phyloP scores from a whole-genome alignment of 53 echinoderm and acorn worm species.

The Holothuria scabra region DNA sequence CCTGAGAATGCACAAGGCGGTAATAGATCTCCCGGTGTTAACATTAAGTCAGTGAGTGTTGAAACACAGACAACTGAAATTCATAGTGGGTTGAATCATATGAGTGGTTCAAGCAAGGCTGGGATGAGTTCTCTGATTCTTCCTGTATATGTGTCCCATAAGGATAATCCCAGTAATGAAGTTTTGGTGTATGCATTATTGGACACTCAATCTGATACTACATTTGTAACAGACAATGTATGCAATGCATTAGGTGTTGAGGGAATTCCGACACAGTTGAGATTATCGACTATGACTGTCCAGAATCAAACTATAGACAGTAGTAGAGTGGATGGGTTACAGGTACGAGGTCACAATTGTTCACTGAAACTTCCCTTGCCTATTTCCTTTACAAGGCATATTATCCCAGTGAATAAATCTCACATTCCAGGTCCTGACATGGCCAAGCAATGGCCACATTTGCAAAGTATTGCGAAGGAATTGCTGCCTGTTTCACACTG shows the following conservation, averaged over 20 bases:
- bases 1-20: no score
- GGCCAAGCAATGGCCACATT: neutral
- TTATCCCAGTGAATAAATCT: neutral
- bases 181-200: neutral
- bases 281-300: conserved; percentile 12
- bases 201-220: conserved; percentile 23
- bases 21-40: no score
- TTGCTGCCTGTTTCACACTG: neutral
- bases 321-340: neutral
- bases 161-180: neutral
- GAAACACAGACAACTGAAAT: no score
- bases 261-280: no score
- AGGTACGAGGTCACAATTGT: neutral
- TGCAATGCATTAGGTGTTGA: neutral
- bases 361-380: neutral
- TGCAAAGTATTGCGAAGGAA: neutral
- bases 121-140: no score
- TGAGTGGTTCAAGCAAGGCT: no score
- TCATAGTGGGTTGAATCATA: no score
- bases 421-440: neutral
- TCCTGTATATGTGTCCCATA: no score
- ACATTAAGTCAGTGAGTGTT: no score
- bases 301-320: neutral
- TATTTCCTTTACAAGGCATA: neutral
- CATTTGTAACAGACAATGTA: neutral